Evolutionary conservation across 2,888 invertebrate species (phyloP).

Genomic region (Scotopteryx bipunctaria): DNA sequence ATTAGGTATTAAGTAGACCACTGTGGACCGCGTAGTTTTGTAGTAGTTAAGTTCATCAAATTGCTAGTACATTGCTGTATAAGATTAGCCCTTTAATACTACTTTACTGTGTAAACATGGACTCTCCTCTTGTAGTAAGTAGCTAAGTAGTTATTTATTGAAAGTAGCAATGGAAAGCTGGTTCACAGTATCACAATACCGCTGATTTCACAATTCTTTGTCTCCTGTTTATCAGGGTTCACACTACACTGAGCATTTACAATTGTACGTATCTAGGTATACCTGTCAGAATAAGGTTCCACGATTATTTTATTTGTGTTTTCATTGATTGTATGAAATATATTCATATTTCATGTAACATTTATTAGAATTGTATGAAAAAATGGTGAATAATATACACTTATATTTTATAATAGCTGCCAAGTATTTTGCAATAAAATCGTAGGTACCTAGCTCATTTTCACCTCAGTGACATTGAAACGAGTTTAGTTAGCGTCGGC

Average conservation of each 20-base stretch:
- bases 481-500: constrained; percentile 38
- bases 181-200: constrained; percentile 10
- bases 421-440: too few relatives aligned
- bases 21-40: too few relatives aligned
- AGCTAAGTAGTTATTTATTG: background rate
- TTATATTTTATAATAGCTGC: too few relatives aligned
- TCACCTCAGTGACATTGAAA: constrained; percentile 47
- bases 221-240: constrained; percentile 18
- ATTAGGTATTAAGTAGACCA: too few relatives aligned
- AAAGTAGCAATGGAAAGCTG: constrained; percentile 9
- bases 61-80: too few relatives aligned
- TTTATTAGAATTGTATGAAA: too few relatives aligned
- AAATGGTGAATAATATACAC: too few relatives aligned
- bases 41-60: too few relatives aligned
- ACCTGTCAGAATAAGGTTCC: background rate
- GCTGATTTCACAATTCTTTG: constrained; percentile 15
- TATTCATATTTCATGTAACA: too few relatives aligned
- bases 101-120: too few relatives aligned
- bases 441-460: constrained; percentile 16
- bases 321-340: background rate
- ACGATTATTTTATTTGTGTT: constrained; percentile 1
- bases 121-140: too few relatives aligned
- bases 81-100: too few relatives aligned
- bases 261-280: constrained; percentile 11
- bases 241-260: constrained; percentile 20